phyloP scores from a whole-genome alignment of 2,113 vertebrate species.

The Ictidomys tridecemlineatus region DNA sequence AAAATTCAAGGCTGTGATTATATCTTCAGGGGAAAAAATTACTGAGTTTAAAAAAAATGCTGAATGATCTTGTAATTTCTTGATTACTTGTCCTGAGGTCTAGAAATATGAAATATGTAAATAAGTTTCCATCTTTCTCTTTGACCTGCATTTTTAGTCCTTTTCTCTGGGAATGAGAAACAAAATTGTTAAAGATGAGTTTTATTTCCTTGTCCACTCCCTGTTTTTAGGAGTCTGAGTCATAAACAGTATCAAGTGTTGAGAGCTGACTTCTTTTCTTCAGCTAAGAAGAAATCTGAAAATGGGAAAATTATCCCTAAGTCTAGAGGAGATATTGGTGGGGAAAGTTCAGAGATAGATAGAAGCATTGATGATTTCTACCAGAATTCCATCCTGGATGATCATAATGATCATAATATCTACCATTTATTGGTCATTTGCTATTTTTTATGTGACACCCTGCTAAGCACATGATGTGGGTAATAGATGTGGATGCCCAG shows the following conservation, averaged over 20 bases:
- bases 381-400: neutral
- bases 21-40: slow-evolving; percentile 13
- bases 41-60: neutral
- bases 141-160: neutral
- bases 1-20: slow-evolving; percentile 60
- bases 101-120: slow-evolving; percentile 54
- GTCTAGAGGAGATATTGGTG: neutral
- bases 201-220: neutral
- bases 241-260: neutral
- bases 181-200: neutral
- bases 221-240: neutral
- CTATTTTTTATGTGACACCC: neutral
- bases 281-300: neutral
- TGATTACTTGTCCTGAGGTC: neutral
- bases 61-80: slow-evolving; percentile 27
- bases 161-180: neutral
- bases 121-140: neutral
- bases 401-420: neutral
- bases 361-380: neutral
- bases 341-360: neutral
- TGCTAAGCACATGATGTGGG: neutral
- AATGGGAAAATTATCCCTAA: neutral
- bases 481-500: neutral
- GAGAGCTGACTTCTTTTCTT: neutral
- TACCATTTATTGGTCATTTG: neutral